phyloP scores from a whole-genome alignment of 2,113 vertebrate genomes.

The Oncorhynchus nerka region DNA sequence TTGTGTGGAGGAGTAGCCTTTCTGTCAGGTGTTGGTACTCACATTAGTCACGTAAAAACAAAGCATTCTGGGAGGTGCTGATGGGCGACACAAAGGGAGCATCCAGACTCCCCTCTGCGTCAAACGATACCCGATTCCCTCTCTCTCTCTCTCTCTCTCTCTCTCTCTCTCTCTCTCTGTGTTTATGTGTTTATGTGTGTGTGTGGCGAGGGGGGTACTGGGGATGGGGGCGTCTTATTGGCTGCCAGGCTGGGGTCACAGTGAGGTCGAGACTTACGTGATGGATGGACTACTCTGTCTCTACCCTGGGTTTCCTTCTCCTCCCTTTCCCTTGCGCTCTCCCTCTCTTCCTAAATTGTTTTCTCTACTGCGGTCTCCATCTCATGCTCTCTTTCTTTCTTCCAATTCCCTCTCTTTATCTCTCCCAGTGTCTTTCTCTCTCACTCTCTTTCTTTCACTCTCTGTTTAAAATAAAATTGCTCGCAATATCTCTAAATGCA shows the following conservation, averaged over 20 bases:
- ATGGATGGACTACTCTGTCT: conserved; percentile 74
- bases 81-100: conserved; percentile 62
- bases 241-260: conserved; percentile 68
- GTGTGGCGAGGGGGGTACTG: conserved; percentile 18
- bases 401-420: not conserved
- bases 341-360: not conserved
- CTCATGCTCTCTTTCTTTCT: not conserved
- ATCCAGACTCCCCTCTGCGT: conserved; percentile 56
- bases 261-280: conserved; percentile 67
- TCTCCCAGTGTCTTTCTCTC: not conserved
- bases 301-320: conserved; percentile 39
- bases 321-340: conserved; percentile 18
- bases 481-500: not conserved
- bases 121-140: conserved; percentile 60
- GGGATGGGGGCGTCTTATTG: conserved; percentile 68
- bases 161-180: not conserved
- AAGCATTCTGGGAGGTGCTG: conserved; percentile 55
- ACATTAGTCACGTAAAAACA: conserved; percentile 65
- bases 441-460: conserved; percentile 25
- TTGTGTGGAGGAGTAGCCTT: conserved; percentile 42
- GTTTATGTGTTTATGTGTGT: conserved; percentile 28
- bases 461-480: not conserved
- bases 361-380: not conserved
- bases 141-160: conserved; percentile 9
- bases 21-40: conserved; percentile 66